phyloP scores from a whole-genome alignment of 1,140 invertebrate species.

The Antheraea pernyi region DNA sequence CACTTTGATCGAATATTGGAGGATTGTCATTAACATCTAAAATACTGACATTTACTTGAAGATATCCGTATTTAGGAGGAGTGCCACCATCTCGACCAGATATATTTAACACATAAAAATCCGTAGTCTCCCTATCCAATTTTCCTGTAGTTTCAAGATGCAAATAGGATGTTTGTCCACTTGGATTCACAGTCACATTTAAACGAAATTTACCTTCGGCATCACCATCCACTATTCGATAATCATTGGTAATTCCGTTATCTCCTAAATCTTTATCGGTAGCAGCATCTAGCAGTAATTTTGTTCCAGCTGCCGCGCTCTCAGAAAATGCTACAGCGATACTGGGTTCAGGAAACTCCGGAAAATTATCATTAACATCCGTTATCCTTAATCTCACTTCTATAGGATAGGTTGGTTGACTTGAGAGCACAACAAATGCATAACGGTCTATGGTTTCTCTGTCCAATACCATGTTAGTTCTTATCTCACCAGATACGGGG shows the following conservation, averaged over 20 bases:
- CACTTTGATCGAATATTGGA: conserved; percentile 95
- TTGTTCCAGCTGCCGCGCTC: conserved; percentile 91
- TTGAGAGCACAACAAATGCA: conserved; percentile 93
- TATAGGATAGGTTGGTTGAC: conserved; percentile 95
- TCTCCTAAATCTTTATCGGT: conserved; percentile 91
- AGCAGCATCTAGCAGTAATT: conserved; percentile 92
- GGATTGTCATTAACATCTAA: conserved; percentile 97
- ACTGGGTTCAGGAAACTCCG: conserved; percentile 92
- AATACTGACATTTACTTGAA: conserved; percentile 94
- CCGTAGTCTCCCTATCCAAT: conserved; percentile 91
- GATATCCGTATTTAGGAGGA: conserved; percentile 89
- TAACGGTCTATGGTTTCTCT: conserved; percentile 91
- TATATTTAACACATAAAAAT: conserved; percentile 92
- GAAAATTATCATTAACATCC: conserved; percentile 94
- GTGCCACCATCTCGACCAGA: conserved; percentile 92
- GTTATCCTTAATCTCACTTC: conserved; percentile 92
- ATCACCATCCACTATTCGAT: conserved; percentile 93
- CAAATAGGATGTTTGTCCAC: conserved; percentile 92
- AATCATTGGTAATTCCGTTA: conserved; percentile 92
- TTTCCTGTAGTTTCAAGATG: conserved; percentile 94
- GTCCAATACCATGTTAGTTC: conserved; percentile 89
- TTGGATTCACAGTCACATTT: conserved; percentile 92
- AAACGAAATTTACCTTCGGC: conserved; percentile 92
- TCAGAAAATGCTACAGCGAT: conserved; percentile 94
- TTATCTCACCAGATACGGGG: conserved; percentile 89